Conservation (phyloP, 2,797 vertebrate species). For the Sebastes oblongus region DNA sequence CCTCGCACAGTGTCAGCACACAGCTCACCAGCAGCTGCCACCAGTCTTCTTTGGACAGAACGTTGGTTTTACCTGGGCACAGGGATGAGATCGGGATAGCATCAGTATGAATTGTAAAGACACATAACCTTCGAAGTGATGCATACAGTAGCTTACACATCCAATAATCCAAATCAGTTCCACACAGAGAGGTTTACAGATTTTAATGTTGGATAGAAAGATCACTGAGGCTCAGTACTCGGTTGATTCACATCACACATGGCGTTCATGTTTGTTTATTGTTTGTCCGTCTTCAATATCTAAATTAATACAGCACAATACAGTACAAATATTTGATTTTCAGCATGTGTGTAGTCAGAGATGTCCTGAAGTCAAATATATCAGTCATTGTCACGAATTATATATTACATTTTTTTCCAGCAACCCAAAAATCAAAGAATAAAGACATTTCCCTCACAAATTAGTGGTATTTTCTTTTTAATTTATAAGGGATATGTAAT, state of each 20-base stretch:
- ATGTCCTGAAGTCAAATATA: too few relatives aligned
- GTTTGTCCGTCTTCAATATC: too few relatives aligned
- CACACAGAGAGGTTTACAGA: not conserved
- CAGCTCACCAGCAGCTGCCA: conserved; percentile 93
- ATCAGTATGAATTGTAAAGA: not conserved
- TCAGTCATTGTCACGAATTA: too few relatives aligned
- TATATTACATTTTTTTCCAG: too few relatives aligned
- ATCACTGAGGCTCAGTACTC: not conserved
- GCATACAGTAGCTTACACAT: not conserved
- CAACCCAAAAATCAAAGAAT: too few relatives aligned
- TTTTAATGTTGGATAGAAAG: not conserved
- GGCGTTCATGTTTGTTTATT: too few relatives aligned
- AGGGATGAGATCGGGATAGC: not conserved
- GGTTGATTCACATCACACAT: not conserved
- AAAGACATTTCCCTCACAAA: too few relatives aligned
- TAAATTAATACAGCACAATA: too few relatives aligned
- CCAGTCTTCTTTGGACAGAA: conserved; percentile 96
- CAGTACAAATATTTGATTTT: too few relatives aligned
- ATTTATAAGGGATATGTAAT: too few relatives aligned
- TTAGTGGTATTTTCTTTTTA: too few relatives aligned
- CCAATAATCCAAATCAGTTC: fast-evolving
- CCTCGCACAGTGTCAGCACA: conserved; percentile 88
- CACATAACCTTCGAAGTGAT: fast-evolving
- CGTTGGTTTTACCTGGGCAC: conserved; percentile 83
- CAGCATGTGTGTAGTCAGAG: too few relatives aligned